Conservation (phyloP, 2,888 invertebrate species). For the Sphaeridia pumilis region DNA sequence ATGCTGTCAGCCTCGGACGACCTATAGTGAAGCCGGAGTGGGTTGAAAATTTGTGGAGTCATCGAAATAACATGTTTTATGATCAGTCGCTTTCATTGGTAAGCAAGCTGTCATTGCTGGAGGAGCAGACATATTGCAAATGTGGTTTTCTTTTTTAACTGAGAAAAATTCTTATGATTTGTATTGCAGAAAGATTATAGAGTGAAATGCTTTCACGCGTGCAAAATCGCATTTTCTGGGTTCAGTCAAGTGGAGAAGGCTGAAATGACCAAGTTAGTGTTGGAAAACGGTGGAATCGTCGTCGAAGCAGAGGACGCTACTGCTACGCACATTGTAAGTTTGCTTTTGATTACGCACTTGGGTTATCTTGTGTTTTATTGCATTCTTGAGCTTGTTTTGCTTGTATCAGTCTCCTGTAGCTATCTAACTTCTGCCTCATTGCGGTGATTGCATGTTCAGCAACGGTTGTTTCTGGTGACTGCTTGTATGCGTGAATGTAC, state of each 20-base stretch:
- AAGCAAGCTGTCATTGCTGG: too few relatives aligned
- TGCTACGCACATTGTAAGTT: conserved; percentile 84
- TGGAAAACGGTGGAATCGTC: conserved; percentile 52
- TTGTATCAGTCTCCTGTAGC: too few relatives aligned
- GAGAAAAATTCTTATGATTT: too few relatives aligned
- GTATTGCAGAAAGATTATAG: conserved; percentile 22
- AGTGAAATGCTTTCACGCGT: conserved; percentile 31
- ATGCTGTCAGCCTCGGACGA: conserved; percentile 77
- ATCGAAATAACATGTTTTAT: conserved; percentile 48
- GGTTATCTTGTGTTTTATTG: too few relatives aligned
- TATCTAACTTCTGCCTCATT: too few relatives aligned
- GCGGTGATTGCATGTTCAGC: too few relatives aligned
- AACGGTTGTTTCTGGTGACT: too few relatives aligned
- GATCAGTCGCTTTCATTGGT: conserved; percentile 18
- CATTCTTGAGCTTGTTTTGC: too few relatives aligned
- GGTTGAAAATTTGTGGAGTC: conserved; percentile 79
- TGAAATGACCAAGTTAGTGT: conserved; percentile 29
- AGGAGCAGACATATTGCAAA: too few relatives aligned
- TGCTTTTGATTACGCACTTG: neutral
- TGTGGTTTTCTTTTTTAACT: too few relatives aligned
- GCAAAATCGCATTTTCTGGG: conserved; percentile 30
- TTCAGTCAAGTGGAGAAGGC: conserved; percentile 25
- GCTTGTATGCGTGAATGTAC: too few relatives aligned
- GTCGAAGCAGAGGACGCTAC: conserved; percentile 60
- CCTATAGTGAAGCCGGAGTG: conserved; percentile 79